Base-by-base conservation (phyloP, 2,113 vertebrate species). In the Nymphicus hollandicus region DNA sequence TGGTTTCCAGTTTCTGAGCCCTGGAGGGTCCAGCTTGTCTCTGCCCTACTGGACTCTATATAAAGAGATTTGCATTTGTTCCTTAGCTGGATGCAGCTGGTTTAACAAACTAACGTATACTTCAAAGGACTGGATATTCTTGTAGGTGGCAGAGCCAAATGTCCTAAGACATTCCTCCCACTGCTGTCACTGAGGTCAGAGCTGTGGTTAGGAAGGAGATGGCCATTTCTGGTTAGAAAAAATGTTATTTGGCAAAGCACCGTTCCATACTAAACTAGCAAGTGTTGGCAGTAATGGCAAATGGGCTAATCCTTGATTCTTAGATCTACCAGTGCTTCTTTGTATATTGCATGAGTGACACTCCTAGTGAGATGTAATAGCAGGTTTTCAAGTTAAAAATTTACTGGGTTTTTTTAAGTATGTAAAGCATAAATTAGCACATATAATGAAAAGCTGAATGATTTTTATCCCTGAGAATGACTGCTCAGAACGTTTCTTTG, bases 371-470 rank as follows among this genome's bases (percentile, higher is more conserved):
- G 86, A 87, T 61, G 33, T n/a, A 89, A 79, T 27, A 89, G 14
- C 77, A 81, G 43, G 14, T 71, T 89, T 91, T 53, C 84, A 84
- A 91, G 73, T 79, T 28, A 64, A 77, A 92, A 79, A 84, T 55
- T 27, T 55, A 44, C 23, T 39, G 23, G 5, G 0, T 50, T 94
- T 94, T 89, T 86, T 35, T 16, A 78, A 95, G 78, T 71, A 89
- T n/a, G 31, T 76, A 89, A 78, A 69, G 86, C 70, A 93, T 91
- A 95, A 95, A 93, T 95, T 91, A 95, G 56, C 89, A 89, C 44
- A 10, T 65, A 23, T 52, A 77, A 87, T 84, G 89, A 81, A 93
- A 91, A 93, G 44, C 55, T 68, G 50, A 65, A 68, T 88, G 53
- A 58, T 84, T 93, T 95, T 86, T 95, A 39, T 93, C 52, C 44